Base-by-base conservation (phyloP, 2,888 invertebrate species). In the Andrena fulva region DNA sequence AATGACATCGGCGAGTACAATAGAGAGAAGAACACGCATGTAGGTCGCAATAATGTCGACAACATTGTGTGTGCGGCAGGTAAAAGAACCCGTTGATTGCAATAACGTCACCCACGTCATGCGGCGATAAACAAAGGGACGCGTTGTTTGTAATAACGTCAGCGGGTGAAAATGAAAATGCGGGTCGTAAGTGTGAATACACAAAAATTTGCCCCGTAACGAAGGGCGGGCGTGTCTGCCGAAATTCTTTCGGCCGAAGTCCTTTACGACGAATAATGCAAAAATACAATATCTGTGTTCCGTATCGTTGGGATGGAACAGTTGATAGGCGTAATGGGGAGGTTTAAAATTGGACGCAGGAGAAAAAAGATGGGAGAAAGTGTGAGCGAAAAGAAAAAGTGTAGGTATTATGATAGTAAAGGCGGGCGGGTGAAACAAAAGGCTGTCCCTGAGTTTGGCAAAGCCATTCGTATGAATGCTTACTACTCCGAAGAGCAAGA, bases 31-130 rank as follows among this genome's bases (percentile, higher is more conserved):
- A 29, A 10, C 31, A 64, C 52, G 24, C n/a, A 42, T 42, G 12
- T 42, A 27, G 52, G 27, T 59, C 33, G 68, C 66, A 82, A 76
- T 82, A 82, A 77, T 82, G 83, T 69, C 60, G 77, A 35, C 66
- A 62, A 68, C 60, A 71, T 68, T 82, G 71, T 64, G 71, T 64
- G 48, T 24, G 16, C 42, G 52, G 10, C 68, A 29, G 56, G 48
- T 82, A 71, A 82, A 76, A 82, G 71, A 71, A 68, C 60, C 29
- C 67, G 71, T 72, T 82, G 68, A 72, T 82, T 82, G 70, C 69
- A 70, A 74, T 81, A 70, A 82, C 67, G 59, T 69, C 59, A 64
- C 63, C 42, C 29, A 27, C 48, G 48, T 52, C 69, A 29, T 62
- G 54, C 60, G 24, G n/a, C 64, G 64, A 62, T 56, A 70, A 75